Evolutionary conservation across 2,113 vertebrate species (phyloP).

Genomic region (Pollachius pollachius): DNA sequence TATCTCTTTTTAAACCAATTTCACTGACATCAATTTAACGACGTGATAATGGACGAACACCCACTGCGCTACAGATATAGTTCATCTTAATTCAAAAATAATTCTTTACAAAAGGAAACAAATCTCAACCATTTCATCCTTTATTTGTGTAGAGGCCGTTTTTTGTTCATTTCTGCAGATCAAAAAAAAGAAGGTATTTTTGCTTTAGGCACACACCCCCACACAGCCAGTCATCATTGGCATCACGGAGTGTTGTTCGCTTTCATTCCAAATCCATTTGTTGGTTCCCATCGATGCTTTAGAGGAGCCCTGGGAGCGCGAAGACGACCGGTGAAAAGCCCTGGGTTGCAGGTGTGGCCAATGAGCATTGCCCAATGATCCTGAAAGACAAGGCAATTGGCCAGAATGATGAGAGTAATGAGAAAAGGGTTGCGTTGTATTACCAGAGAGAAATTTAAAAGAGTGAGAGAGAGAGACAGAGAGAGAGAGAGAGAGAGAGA

Average conservation of each 20-base stretch:
- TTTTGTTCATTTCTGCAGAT: too few species aligned
- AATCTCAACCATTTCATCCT: too few species aligned
- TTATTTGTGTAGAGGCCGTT: too few species aligned
- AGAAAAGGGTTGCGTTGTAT: slow-evolving; percentile 69
- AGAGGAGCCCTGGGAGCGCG: slow-evolving; percentile 35
- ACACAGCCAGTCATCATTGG: slow-evolving; percentile 26
- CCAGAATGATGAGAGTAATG: slow-evolving; percentile 68
- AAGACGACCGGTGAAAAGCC: slow-evolving; percentile 42
- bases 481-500: neutral
- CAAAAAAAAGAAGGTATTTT: too few species aligned
- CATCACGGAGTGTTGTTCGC: slow-evolving; percentile 35
- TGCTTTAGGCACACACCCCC: too few species aligned
- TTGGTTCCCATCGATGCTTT: slow-evolving; percentile 39
- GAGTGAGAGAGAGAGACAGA: slow-evolving; percentile 36
- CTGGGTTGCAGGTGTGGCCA: slow-evolving; percentile 49
- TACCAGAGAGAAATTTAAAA: slow-evolving; percentile 59
- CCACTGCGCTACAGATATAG: too few species aligned
- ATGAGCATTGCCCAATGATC: slow-evolving; percentile 68
- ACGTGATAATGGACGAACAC: too few species aligned
- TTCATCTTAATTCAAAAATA: too few species aligned
- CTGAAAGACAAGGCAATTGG: slow-evolving; percentile 78
- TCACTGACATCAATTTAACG: too few species aligned
- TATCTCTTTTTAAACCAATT: too few species aligned
- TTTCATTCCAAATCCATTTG: slow-evolving; percentile 47
- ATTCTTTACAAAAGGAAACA: too few species aligned